These are phyloP conservation scores for Manduca sexta DNA, from an alignment of 1,140 invertebrate genomes.

Conservation along the genomic window DNA sequence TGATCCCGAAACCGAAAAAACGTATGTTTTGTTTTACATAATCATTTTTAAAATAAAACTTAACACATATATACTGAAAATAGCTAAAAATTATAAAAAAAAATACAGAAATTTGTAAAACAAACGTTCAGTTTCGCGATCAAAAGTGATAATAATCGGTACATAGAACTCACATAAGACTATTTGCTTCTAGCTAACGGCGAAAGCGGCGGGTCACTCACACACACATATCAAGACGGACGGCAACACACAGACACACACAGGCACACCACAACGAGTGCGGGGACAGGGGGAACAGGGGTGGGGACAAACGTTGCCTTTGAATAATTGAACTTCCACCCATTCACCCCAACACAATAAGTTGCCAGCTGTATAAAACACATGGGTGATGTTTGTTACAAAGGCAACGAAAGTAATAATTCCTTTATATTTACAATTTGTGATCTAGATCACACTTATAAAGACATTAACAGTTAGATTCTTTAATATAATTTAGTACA, in stretches of 20 bases:
- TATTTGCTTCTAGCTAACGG: constrained; percentile 70
- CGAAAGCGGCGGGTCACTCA: constrained; percentile 51
- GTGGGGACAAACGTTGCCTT: constrained; percentile 41
- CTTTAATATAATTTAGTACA: constrained; percentile 47
- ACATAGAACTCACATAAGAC: constrained; percentile 55
- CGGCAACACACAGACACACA: constrained; percentile 58
- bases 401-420: constrained; percentile 55
- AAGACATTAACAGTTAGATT: constrained; percentile 71
- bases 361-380: not conserved
- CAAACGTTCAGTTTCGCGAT: not conserved
- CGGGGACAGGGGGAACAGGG: constrained; percentile 27
- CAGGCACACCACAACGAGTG: constrained; percentile 53
- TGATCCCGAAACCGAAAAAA: constrained; percentile 4
- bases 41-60: no score
- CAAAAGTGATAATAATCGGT: constrained; percentile 4
- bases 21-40: no score
- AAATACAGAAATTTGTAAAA: not conserved
- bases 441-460: constrained; percentile 68
- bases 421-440: constrained; percentile 59
- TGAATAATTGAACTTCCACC: constrained; percentile 20
- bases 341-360: not conserved
- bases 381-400: constrained; percentile 13
- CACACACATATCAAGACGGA: constrained; percentile 70
- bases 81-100: not conserved
- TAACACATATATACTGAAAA: not conserved